Evolutionary conservation across 2,797 vertebrate genomes (phyloP), one percentile per base, ranked within the genome.

Genomic region (Sylvia borin): DNA sequence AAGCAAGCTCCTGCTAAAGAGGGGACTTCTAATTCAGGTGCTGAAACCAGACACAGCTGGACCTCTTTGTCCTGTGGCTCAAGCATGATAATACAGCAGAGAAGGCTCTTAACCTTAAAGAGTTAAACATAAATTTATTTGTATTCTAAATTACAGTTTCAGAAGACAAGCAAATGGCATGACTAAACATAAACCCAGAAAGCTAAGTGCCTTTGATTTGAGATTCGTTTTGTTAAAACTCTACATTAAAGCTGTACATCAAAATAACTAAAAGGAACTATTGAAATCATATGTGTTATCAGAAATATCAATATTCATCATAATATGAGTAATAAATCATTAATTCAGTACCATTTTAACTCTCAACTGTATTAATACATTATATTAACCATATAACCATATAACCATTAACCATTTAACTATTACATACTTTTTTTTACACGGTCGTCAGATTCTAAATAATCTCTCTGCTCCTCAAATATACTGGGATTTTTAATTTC

Each of bases 1-100:
- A 36, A 74, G 16, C 7, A 80, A 31, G 10, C 47, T 51, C 18
- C 21, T 80, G 32, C 13, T 90, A 29, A 81, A 68, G 27, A 65
- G 10, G 1, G 1, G 0, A 38, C 22, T 83, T 77, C 16, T 43
- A 40, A 34, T 85, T 75, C 0, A 3, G 8, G 2, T 61, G 11
- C 10, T 88, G 72, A 85, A 83, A 36, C 7, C 61, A 71, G 43
- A 40, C 24, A 72, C 21, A 64, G 11, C 1, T 27, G 14, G 16
- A 62, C 12, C 10, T 62, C 54, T 11, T 11, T 62, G 14, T 43
- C 13, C n/a, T 54, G 17, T 4, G 2, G 7, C 16, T 86, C 5
- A 3, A 80, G 11, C 19, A 32, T 40, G 29, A 19, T 47, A 36
- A 27, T 88, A 42, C 2, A 53, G 24, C 40, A 71, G 25, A 61